Base-by-base conservation (phyloP, 2,797 vertebrate genomes). In the Pangasius macronema region DNA sequence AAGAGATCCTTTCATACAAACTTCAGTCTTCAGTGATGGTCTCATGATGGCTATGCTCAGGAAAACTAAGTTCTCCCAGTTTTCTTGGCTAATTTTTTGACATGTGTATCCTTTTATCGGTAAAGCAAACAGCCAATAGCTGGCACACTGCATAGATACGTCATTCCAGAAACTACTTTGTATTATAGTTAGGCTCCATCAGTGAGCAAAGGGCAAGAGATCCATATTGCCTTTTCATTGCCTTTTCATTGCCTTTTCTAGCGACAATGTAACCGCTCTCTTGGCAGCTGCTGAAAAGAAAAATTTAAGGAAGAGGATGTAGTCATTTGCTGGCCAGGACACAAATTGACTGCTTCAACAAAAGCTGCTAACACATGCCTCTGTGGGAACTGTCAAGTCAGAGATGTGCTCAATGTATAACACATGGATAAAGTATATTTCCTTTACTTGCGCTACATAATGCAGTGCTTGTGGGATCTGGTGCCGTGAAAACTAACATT, bases 171-270 rank as follows among this genome's bases (percentile, higher is more conserved):
- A 67, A 30, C 61, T 11, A 65, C 27, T 5, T 33, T 49, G 42
- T 10, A 67, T 65, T 67, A 82, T 6, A 51, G n/a, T 33, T 67
- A 67, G n/a, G 3, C 14, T 65, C 59, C 8, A 30, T 49, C 27
- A 33, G 61, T 30, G 8, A 65, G 18, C 8, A 82, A 30, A 42
- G 16, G 16, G 39, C 61, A 82, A 33, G 27, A 49, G n/a, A 89
- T 91, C 89, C 85, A 85, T 92, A 89, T 87, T 83, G 5, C 42
- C 42, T 46, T 46, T 46, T 46, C 39, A 42, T 42, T 85, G 91
- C 87, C 86, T 94, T 94, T 94, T 93, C 36, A 93, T 89, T 89
- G 61, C 90, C 92, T 91, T 92, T 94, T 92, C 92, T 30, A 92
- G 90, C 87, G 86, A 89, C 93, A 91, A 90, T 87, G 89, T 91